Percentiles rank a stretch among this genome's conserved stretches.
Conservation (phyloP, 2,797 vertebrate genomes). For the Rhynchonycteris naso region DNA sequence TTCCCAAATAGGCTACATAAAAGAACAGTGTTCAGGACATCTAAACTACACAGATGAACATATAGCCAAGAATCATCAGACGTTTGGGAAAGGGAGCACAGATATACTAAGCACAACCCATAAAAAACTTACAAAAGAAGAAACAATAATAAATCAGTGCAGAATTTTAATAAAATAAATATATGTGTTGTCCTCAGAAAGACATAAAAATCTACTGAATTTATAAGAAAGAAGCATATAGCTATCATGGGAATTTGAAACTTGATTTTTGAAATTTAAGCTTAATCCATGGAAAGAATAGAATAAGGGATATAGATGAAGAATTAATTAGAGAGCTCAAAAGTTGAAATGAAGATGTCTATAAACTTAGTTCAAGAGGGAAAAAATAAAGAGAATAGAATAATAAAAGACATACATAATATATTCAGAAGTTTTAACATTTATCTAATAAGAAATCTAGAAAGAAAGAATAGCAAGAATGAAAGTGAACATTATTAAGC, state of each 20-base stretch:
- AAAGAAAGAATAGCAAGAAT: neutral
- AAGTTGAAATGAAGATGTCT: neutral
- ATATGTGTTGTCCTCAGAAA: neutral
- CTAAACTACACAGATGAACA: neutral
- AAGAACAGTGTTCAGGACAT: neutral
- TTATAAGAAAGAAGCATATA: neutral
- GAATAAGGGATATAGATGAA: neutral
- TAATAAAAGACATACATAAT: neutral
- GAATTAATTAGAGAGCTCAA: neutral
- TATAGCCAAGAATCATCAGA: neutral
- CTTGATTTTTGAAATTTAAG: slow-evolving; percentile 18
- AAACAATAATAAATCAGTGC: neutral
- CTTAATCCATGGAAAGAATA: neutral
- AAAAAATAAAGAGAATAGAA: slow-evolving; percentile 2
- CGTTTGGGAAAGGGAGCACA: neutral
- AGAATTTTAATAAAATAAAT: neutral
- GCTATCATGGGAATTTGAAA: neutral
- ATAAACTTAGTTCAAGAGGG: neutral
- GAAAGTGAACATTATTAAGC: neutral
- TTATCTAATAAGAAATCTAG: neutral
- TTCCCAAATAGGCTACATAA: neutral
- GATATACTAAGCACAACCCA: neutral
- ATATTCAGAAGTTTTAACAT: neutral
- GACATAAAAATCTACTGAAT: neutral
- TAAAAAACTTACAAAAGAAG: neutral